Base-by-base conservation (phyloP, 2,888 invertebrate genomes). In the Scaptomyza polygonia region DNA sequence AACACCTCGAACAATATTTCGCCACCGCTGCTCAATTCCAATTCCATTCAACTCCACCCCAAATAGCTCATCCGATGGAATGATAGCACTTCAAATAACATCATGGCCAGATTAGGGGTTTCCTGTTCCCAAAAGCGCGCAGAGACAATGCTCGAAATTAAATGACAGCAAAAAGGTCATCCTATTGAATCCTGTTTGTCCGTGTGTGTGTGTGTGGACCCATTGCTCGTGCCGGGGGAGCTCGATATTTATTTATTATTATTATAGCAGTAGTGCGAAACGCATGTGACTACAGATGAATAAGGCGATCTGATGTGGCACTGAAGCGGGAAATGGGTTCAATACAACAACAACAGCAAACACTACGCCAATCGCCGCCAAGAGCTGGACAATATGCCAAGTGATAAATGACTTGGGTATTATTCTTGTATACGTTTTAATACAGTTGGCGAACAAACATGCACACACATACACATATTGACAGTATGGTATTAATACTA, bases 391-490 rank as follows among this genome's bases (percentile, higher is more conserved):
- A 90, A 89, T 89, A 90, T 90, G 85, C 89, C 89, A 88, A 89
- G 87, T 89, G 90, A 90, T 89, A 90, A 90, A 89, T 89, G 89
- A 89, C 88, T 82, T 79, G 88, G 82, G 81, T 84, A 86, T 73
- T 83, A 84, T 83, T 80, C 76, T 78, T 72, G 76, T 74, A 70
- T 73, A 58, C 78, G 73, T 64, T 66, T 67, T 74, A 72, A 72
- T 79, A 79, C 79, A 77, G 72, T 79, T 72, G 77, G 76, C 59
- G 75, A 72, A 54, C 69, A 76, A n/a, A 32, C 34, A 34, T n/a
- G 14, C 14, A 36, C 56, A 39, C 47, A 30, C 29, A 12, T 30
- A 47, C 51, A 42, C 53, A 47, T 49, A 39, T 65, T 65, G 61
- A 66, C 67, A 67, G 69, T 74, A 59, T 63, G 77, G 81, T 62